Conservation (phyloP, 2,797 vertebrate species). For the Novumbra hubbsi region DNA sequence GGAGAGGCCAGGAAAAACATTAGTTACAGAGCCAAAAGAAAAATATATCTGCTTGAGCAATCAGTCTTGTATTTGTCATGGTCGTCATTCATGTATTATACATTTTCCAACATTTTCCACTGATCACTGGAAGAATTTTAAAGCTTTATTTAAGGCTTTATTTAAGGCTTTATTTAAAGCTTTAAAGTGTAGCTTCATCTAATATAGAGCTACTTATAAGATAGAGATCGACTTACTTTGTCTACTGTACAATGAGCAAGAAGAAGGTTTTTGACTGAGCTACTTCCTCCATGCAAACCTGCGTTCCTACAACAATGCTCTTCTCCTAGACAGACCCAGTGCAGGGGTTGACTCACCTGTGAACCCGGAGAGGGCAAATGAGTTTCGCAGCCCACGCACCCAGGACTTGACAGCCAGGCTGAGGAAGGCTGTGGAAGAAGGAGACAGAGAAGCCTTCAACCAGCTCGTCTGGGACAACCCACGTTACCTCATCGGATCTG, state of each 20-base stretch:
- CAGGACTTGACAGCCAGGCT: slow-evolving; percentile 84
- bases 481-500: slow-evolving; percentile 84
- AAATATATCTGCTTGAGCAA: slow-evolving; percentile 68
- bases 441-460: slow-evolving; percentile 70
- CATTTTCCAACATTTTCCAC: no score
- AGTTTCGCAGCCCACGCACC: slow-evolving; percentile 79
- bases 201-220: neutral
- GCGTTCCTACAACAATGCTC: slow-evolving; percentile 72
- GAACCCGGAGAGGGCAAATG: slow-evolving; percentile 80
- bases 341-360: slow-evolving; percentile 10
- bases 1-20: no score
- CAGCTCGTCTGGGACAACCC: slow-evolving; percentile 83
- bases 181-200: neutral
- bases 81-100: no score
- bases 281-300: neutral
- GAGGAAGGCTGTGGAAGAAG: slow-evolving; percentile 78
- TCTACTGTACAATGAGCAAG: neutral
- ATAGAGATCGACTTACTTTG: neutral
- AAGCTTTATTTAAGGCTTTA: no score
- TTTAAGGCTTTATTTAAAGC: no score
- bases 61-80: no score
- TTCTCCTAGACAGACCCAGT: neutral
- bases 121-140: no score
- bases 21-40: no score
- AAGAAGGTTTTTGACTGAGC: neutral